These are phyloP conservation scores for Erethizon dorsatum DNA, from an alignment of 2,797 vertebrate species.

Conservation along the genomic window DNA sequence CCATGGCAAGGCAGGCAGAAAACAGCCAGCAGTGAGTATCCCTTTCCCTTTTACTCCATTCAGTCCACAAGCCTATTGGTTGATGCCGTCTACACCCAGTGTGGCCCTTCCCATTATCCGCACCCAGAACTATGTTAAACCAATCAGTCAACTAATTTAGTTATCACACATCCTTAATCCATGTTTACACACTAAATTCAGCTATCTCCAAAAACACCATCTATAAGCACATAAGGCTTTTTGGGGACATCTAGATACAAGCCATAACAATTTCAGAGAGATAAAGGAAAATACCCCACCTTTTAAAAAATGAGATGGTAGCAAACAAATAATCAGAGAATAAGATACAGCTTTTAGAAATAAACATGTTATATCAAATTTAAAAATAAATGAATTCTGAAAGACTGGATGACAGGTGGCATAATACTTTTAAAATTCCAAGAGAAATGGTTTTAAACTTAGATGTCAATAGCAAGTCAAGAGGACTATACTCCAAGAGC, in stretches of 20 bases:
- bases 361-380: slow-evolving; percentile 4
- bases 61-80: background rate
- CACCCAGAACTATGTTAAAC: background rate
- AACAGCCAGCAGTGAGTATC: background rate
- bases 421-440: background rate
- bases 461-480: background rate
- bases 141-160: background rate
- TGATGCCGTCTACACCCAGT: background rate
- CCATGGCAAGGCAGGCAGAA: background rate
- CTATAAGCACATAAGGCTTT: background rate
- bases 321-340: slow-evolving; percentile 17
- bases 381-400: background rate
- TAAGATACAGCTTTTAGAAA: background rate
- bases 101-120: background rate
- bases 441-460: background rate
- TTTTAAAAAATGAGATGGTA: slow-evolving; percentile 4
- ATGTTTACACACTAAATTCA: background rate
- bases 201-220: background rate
- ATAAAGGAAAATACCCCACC: background rate
- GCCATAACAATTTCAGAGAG: background rate
- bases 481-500: background rate
- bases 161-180: background rate
- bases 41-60: background rate
- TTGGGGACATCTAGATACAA: background rate
- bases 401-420: background rate